Evolutionary conservation across 2,888 invertebrate genomes (phyloP).

Genomic region (Heliothis peltigera): DNA sequence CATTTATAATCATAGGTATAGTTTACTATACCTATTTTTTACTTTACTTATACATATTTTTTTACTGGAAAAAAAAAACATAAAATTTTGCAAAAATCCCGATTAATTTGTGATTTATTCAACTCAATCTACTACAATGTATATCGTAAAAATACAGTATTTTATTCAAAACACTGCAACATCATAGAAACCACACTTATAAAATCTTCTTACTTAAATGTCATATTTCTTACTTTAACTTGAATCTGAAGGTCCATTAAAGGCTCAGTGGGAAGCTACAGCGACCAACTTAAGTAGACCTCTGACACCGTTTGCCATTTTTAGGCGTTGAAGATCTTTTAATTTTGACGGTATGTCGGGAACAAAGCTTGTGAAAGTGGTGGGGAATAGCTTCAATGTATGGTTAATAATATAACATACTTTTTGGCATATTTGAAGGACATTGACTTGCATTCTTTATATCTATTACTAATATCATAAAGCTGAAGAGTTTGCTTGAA

Average conservation of each 20-base stretch:
- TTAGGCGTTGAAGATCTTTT: background rate
- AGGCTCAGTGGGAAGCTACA: constrained; percentile 62
- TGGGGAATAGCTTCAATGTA: constrained; percentile 28
- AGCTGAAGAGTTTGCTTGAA: too few species aligned
- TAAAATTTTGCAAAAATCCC: too few species aligned
- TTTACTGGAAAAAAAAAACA: background rate
- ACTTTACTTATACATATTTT: too few species aligned
- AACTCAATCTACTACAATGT: background rate
- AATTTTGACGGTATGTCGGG: constrained; percentile 25
- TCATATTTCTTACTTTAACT: constrained; percentile 71
- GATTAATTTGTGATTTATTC: background rate
- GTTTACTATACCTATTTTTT: too few species aligned
- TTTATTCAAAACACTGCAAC: constrained; percentile 12
- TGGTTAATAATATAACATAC: constrained; percentile 22
- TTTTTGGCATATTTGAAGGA: constrained; percentile 17
- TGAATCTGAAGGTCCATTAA: constrained; percentile 74
- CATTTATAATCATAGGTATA: too few species aligned
- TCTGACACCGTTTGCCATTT: constrained; percentile 1
- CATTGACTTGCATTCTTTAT: background rate
- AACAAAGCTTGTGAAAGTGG: constrained; percentile 26
- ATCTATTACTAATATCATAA: too few species aligned
- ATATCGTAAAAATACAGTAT: background rate
- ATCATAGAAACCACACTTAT: constrained; percentile 22
- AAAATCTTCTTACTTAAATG: constrained; percentile 51
- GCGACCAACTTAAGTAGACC: constrained; percentile 37